Evolutionary conservation across 2,888 invertebrate genomes (phyloP), one percentile per base, ranked within the genome.

Genomic region (Drosophila eohydei): DNA sequence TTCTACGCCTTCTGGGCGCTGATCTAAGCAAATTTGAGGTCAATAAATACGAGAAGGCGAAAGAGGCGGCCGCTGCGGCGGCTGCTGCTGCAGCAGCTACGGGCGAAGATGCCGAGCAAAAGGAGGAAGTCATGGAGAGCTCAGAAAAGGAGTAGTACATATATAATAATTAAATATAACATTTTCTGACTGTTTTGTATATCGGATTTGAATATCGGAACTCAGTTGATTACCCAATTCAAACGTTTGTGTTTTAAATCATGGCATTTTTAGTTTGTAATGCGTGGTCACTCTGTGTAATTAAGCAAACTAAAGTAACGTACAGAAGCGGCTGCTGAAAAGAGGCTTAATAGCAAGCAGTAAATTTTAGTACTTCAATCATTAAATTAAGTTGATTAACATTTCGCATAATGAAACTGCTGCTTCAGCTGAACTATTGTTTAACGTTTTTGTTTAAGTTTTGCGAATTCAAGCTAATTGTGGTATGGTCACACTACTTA

Each of bases 1-100:
- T 97, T 85, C 93, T 99, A 54, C 93, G 98, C 11, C 93, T 99
- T 48, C 94, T 98, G 78, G 98, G 97, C 1, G 97, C 96, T 7
- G 98, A 98, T 92, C 95, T 95, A 59, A 96, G 96, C 57, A 96
- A 97, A 94, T 97, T 96, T 91, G 92, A 92, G 80, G 89, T 91
- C 9, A 92, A 92, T 71, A 92, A 96, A 92, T 96, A 96, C 89
- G 95, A 96, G 91, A 95, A 95, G 90, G 94, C 93, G 3, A 93
- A 94, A 68, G 90, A 90, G 21, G 83, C 83, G 2, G 80, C 88
- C 2, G 90, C 89, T 7, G 90, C 87, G 7, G 84, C 74, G 1
- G 90, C 83, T 26, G 75, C 77, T 4, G 75, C 74, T 3, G 72
- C 41, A 0, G 52, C 58, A 14, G 61, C 48, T 46, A 26, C 55